phyloP scores from a whole-genome alignment of 2,797 vertebrate species.

The Tolypeutes matacus region DNA sequence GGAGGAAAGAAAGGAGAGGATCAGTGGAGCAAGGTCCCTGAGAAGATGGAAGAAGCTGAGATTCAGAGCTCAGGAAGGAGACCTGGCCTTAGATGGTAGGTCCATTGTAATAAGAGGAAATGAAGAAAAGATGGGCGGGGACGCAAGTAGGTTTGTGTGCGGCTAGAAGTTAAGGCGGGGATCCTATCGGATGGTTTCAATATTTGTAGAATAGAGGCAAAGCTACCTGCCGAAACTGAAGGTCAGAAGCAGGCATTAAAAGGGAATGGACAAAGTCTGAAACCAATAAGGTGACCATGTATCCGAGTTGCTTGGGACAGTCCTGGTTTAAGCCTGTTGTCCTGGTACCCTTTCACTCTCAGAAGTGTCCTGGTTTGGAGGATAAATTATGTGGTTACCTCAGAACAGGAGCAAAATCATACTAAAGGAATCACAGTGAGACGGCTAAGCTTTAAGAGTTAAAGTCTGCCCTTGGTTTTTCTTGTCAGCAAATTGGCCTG shows the following conservation, averaged over 20 bases:
- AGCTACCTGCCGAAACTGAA: not conserved
- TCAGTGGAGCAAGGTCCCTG: not conserved
- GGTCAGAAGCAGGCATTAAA: not conserved
- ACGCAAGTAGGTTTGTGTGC: not conserved
- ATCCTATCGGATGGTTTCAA: not conserved
- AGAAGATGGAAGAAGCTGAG: not conserved
- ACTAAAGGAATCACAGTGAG: not conserved
- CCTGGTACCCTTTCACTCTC: not conserved
- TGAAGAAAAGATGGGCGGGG: not conserved
- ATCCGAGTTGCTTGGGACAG: not conserved
- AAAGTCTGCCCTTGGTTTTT: not conserved
- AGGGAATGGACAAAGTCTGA: not conserved
- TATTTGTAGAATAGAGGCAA: not conserved
- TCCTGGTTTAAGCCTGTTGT: not conserved
- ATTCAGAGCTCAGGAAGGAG: not conserved
- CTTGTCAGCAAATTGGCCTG: not conserved
- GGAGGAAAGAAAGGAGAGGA: not conserved
- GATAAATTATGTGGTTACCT: not conserved
- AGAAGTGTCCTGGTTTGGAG: not conserved
- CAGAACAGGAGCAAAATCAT: not conserved
- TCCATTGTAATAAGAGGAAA: not conserved
- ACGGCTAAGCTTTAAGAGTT: not conserved
- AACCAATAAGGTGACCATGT: not conserved
- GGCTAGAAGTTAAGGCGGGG: not conserved
- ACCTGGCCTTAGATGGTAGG: not conserved